These are phyloP conservation scores for Jordanella pulchra DNA, from an alignment of 2,797 vertebrate genomes.

Conservation along the genomic window DNA sequence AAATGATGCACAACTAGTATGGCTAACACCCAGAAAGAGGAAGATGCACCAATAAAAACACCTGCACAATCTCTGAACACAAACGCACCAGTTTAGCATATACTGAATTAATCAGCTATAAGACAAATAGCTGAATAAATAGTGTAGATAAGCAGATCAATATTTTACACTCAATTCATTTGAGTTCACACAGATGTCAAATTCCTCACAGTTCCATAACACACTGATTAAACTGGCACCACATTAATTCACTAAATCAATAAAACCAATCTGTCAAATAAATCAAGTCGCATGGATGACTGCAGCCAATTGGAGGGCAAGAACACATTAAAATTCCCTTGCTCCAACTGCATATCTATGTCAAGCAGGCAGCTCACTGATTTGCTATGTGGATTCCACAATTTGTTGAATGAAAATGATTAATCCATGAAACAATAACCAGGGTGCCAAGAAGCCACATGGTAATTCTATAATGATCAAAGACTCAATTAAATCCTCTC, in stretches of 20 bases:
- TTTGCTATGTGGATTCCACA: constrained; percentile 72
- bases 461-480: constrained; percentile 78
- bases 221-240: constrained; percentile 80
- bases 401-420: constrained; percentile 75
- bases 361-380: constrained; percentile 65
- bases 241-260: constrained; percentile 83
- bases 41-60: constrained; percentile 52
- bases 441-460: constrained; percentile 73
- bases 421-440: constrained; percentile 77
- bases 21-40: constrained; percentile 40
- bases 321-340: constrained; percentile 70
- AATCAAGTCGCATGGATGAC: constrained; percentile 74
- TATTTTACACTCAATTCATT: constrained; percentile 80
- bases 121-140: constrained; percentile 83
- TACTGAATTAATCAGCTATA: constrained; percentile 78
- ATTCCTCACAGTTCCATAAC: constrained; percentile 75
- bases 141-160: constrained; percentile 79
- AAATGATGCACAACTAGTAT: constrained; percentile 63
- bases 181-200: constrained; percentile 81
- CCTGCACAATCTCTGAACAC: constrained; percentile 47
- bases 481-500: constrained; percentile 75
- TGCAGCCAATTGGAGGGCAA: constrained; percentile 70
- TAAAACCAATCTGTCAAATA: constrained; percentile 84
- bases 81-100: constrained; percentile 61
- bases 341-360: constrained; percentile 70